These are phyloP conservation scores for Penaeus japonicus DNA, from an alignment of 1,140 invertebrate species.

Conservation along the genomic window DNA sequence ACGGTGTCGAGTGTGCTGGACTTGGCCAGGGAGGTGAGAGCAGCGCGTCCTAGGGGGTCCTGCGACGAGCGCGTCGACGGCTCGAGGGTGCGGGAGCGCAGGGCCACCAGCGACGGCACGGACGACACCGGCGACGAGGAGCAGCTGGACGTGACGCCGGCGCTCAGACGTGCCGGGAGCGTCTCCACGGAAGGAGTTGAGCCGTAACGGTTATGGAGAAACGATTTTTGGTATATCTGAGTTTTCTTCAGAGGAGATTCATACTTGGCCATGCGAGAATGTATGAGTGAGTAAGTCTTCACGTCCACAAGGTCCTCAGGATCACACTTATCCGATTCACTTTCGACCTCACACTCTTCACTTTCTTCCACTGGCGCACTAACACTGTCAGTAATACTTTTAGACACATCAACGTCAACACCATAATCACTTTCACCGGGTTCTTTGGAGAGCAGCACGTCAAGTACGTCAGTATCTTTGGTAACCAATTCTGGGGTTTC, in stretches of 20 bases:
- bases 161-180: neutral
- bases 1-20: constrained; percentile 36
- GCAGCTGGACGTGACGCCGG: neutral
- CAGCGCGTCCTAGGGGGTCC: neutral
- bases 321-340: neutral
- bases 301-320: neutral
- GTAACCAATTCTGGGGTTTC: constrained; percentile 3
- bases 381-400: neutral
- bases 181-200: neutral
- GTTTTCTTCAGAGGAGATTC: constrained; percentile 20
- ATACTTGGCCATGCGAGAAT: neutral
- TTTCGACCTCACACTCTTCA: neutral
- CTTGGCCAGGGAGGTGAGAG: neutral
- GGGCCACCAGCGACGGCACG: neutral
- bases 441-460: neutral
- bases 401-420: neutral
- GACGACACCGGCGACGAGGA: neutral
- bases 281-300: neutral
- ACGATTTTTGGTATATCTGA: constrained; percentile 33
- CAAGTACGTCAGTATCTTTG: constrained; percentile 4
- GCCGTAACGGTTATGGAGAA: constrained; percentile 39
- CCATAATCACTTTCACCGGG: neutral
- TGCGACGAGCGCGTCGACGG: neutral
- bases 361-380: neutral
- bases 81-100: constrained; percentile 6